Base-by-base conservation (phyloP, 1,140 invertebrate species). In the Ectropis grisescens region DNA sequence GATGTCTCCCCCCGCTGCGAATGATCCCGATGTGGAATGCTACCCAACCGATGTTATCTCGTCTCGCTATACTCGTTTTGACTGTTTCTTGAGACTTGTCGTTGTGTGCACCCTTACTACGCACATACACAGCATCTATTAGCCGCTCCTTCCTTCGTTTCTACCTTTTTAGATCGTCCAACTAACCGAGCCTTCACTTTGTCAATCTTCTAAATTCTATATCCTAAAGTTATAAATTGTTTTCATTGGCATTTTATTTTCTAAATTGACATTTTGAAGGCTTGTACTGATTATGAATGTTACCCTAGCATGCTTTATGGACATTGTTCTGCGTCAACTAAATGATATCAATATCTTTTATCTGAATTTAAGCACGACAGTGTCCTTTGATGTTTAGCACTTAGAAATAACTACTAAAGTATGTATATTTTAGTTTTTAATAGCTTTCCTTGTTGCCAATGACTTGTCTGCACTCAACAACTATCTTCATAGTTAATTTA, bases 101-200 rank as follows among this genome's bases (percentile, higher is more conserved):
- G 49, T 57, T 75, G 75, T 80, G 59, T 80, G 75, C 75, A 80
- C 75, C 50, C 59, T 53, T 58, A 74, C 60, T 52, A 49, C 53
- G 65, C 71, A 72, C 60, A 61, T 33, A 60, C 64, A 70, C 64
- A 58, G 58, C 65, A 67, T 57, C 39, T 59, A 42, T 58, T 80
- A 78, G 70, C 38, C 68, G 70, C 76, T 81, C 72, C 76, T 81
- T 78, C 70, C 72, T 81, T 69, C 72, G 64, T 75, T 64, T 61
- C 64, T 69, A 81, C 70, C 72, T 81, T 81, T 78, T 58, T 81
- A 76, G 76, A 74, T 81, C 76, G 75, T 81, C 75, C 75, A 81
- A 75, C 58, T 55, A 58, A 51, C 22, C 33, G 47, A 52, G 56
- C 58, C 58, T 50, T 56, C 58, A 43, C 47, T 51, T 61, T 68